These are phyloP conservation scores for Osmerus mordax DNA, from an alignment of 2,113 vertebrate genomes.

Conservation along the genomic window DNA sequence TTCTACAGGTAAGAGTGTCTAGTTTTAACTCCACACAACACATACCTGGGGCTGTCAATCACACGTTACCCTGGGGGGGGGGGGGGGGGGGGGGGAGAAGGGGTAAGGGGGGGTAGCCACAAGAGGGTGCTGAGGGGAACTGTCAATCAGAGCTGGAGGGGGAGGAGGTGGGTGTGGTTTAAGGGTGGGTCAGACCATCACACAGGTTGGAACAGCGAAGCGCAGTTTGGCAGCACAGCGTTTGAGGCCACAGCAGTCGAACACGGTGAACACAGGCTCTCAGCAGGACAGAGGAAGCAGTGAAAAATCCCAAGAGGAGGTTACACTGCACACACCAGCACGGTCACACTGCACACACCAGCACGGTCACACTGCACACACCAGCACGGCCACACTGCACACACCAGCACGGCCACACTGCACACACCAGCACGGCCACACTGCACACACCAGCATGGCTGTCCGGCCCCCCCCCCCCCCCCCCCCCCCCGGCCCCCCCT, in stretches of 20 bases:
- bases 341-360: neutral
- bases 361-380: slow-evolving; percentile 21
- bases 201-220: slow-evolving; percentile 64
- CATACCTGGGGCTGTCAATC: slow-evolving; percentile 12
- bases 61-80: slow-evolving; percentile 18
- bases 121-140: slow-evolving; percentile 59
- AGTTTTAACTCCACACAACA: slow-evolving; percentile 38
- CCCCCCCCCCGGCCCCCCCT: too few relatives aligned
- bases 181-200: slow-evolving; percentile 32
- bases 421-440: slow-evolving; percentile 17
- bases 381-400: neutral
- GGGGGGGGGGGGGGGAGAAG: too few relatives aligned
- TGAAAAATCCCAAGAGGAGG: slow-evolving; percentile 16
- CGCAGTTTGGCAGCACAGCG: slow-evolving; percentile 56
- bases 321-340: neutral
- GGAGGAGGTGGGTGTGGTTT: slow-evolving; percentile 47
- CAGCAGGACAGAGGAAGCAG: slow-evolving; percentile 30
- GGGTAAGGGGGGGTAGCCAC: slow-evolving; percentile 60
- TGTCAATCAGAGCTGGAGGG: slow-evolving; percentile 45
- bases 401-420: too few relatives aligned
- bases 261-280: too few relatives aligned
- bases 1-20: slow-evolving; percentile 20
- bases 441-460: neutral
- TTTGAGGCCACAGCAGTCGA: slow-evolving; percentile 37
- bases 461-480: too few relatives aligned